Percentiles rank a stretch among this genome's conserved stretches.
Conservation (phyloP, 2,797 vertebrate genomes). For the Discoglossus pictus region DNA sequence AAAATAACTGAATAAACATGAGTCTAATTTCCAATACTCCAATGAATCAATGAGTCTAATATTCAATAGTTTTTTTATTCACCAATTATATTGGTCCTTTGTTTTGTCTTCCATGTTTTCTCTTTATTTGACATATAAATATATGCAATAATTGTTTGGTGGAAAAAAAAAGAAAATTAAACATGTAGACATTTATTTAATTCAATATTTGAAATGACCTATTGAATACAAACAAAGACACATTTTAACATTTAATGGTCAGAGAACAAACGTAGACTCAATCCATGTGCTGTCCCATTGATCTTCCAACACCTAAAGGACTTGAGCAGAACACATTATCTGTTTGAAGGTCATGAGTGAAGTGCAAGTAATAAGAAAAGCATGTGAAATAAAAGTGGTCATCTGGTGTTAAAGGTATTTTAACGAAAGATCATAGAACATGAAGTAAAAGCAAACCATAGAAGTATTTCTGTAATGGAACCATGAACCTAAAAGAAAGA, state of each 20-base stretch:
- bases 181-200: too few relatives aligned
- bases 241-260: conserved; percentile 31
- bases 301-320: conserved; percentile 5
- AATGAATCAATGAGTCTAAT: too few relatives aligned
- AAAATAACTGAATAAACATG: too few relatives aligned
- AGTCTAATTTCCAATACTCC: too few relatives aligned
- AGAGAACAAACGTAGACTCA: conserved; percentile 10
- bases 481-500: conserved; percentile 7
- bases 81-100: too few relatives aligned
- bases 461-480: conserved; percentile 36
- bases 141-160: too few relatives aligned
- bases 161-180: too few relatives aligned
- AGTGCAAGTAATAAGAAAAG: conserved; percentile 18
- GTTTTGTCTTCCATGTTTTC: too few relatives aligned
- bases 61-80: too few relatives aligned
- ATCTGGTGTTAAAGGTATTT: conserved; percentile 29
- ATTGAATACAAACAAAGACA: conserved; percentile 1
- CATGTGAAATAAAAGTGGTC: conserved; percentile 21
- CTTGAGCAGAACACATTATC: conserved; percentile 40
- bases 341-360: conserved; percentile 45
- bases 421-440: conserved; percentile 24
- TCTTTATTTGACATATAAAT: too few relatives aligned
- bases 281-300: conserved; percentile 22
- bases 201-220: conserved; percentile 9
- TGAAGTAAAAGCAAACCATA: conserved; percentile 47